Conservation (phyloP, 1,140 invertebrate genomes). For the Halesus radiatus region DNA sequence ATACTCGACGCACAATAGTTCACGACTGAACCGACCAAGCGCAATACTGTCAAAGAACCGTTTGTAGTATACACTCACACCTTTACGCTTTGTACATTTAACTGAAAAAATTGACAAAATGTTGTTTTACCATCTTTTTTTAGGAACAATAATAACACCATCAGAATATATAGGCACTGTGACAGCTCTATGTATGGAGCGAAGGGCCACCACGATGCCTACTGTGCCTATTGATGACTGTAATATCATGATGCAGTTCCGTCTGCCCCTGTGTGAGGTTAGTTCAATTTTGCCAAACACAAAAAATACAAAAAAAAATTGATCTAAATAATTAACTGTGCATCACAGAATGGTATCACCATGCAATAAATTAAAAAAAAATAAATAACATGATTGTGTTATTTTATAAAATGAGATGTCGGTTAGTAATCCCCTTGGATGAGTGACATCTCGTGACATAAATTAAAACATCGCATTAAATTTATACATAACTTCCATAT, state of each 20-base stretch:
- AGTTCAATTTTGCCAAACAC: background rate
- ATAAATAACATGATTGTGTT: no score
- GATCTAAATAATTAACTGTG: no score
- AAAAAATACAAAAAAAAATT: no score
- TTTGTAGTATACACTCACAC: constrained; percentile 11
- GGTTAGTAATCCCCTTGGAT: no score
- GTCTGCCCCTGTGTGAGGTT: constrained; percentile 89
- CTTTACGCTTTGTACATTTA: background rate
- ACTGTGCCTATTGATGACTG: constrained; percentile 86
- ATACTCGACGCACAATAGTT: constrained; percentile 31
- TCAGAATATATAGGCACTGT: constrained; percentile 79
- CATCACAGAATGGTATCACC: no score
- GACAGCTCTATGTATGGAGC: constrained; percentile 81
- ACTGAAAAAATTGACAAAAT: no score
- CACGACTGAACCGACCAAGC: constrained; percentile 55
- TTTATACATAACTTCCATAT: no score
- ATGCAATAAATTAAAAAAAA: no score
- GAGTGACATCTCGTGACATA: no score
- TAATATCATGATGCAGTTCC: constrained; percentile 85
- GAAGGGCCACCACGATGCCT: constrained; percentile 82
- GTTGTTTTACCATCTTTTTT: constrained; percentile 25
- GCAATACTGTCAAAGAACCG: constrained; percentile 7
- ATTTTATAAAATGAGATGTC: no score
- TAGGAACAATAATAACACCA: constrained; percentile 92
- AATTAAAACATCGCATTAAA: no score